These are phyloP conservation scores for Copidosoma floridanum DNA, from an alignment of 1,140 invertebrate genomes.

Conservation along the genomic window DNA sequence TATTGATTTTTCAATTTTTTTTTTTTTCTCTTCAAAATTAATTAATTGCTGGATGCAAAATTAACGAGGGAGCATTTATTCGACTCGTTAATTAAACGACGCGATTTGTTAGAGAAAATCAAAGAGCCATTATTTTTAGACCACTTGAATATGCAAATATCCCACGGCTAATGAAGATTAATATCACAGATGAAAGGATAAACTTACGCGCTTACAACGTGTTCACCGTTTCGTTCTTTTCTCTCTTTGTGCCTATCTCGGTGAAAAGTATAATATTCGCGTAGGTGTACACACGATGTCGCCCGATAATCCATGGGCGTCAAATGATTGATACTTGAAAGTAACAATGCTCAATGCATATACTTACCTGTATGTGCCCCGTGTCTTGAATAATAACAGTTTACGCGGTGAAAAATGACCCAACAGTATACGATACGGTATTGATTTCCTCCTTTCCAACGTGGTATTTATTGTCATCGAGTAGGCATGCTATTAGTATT, in stretches of 20 bases:
- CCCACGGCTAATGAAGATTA: conserved; percentile 16
- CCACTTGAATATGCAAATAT: conserved; percentile 6
- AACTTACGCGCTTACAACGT: not conserved
- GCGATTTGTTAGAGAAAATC: not conserved
- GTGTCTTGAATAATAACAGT: conserved; percentile 9
- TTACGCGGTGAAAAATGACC: conserved; percentile 5
- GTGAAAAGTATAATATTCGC: conserved; percentile 7
- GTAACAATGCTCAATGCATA: conserved; percentile 21
- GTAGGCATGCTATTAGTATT: no score
- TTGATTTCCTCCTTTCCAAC: conserved; percentile 14
- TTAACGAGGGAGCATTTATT: no score
- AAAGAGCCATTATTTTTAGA: conserved; percentile 17
- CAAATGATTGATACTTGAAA: conserved; percentile 15
- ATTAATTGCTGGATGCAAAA: no score
- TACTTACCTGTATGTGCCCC: no score
- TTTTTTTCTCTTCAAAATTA: no score
- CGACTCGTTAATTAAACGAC: no score
- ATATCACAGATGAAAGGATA: conserved; percentile 14
- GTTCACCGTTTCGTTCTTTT: not conserved
- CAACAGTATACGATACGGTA: no score
- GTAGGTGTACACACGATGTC: conserved; percentile 18
- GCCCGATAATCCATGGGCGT: not conserved
- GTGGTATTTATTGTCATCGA: no score
- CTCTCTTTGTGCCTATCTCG: not conserved
- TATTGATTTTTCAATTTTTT: no score